Percentiles rank a stretch among this genome's conserved stretches.
phyloP scores from a whole-genome alignment of 2,888 invertebrate genomes.

The Hyalella azteca region DNA sequence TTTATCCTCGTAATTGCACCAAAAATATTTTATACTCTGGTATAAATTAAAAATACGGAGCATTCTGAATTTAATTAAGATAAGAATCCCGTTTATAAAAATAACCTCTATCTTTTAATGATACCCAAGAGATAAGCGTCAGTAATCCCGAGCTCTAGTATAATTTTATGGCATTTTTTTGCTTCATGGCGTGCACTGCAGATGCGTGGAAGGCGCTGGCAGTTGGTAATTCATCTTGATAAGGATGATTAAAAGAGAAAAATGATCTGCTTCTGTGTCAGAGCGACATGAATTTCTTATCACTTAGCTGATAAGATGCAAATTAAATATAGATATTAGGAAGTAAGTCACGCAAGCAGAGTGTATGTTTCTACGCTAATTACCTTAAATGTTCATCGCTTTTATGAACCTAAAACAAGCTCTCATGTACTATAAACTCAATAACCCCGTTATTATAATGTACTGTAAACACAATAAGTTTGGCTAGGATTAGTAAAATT shows the following conservation, averaged over 20 bases:
- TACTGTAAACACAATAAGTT: no score
- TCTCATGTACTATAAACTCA: no score
- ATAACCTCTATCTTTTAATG: background rate
- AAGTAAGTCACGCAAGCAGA: background rate
- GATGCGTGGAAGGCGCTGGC: background rate
- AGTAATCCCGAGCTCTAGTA: background rate
- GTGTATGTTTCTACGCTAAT: background rate
- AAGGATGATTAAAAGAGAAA: background rate
- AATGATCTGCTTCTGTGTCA: background rate
- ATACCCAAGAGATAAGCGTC: background rate
- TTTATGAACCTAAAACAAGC: background rate
- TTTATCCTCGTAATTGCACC: background rate
- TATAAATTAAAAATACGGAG: background rate
- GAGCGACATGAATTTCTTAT: slow-evolving; percentile 1
- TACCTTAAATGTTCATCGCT: background rate
- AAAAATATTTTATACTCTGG: background rate
- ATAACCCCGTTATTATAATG: no score
- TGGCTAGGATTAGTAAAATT: no score
- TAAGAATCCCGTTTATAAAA: background rate
- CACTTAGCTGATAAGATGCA: background rate
- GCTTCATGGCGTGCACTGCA: background rate
- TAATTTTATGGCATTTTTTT: background rate
- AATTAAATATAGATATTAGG: background rate
- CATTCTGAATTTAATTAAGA: slow-evolving; percentile 5
- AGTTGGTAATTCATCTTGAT: background rate